Percentiles rank a stretch among this genome's conserved stretches.
These are phyloP conservation scores for Crax fasciolata DNA, from an alignment of 2,797 vertebrate genomes.

Conservation along the genomic window DNA sequence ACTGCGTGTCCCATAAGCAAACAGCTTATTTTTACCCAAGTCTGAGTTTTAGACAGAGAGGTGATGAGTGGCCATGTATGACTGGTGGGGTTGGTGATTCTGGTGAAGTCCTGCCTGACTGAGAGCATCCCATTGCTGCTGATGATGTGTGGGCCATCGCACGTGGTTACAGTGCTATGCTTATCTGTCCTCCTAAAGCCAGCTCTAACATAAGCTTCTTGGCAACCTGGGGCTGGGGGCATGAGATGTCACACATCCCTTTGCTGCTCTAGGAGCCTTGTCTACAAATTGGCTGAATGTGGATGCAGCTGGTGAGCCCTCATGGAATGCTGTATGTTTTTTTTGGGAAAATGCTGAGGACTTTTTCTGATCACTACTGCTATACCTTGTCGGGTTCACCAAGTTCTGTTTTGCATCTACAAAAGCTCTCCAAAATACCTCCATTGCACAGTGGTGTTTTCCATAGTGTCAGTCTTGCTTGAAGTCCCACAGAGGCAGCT, in stretches of 20 bases:
- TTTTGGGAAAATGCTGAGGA: background rate
- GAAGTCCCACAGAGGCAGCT: background rate
- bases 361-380: background rate
- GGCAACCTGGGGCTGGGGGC: background rate
- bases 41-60: background rate
- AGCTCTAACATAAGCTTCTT: background rate
- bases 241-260: background rate
- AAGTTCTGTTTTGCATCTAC: background rate
- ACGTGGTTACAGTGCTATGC: rapidly evolving
- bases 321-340: background rate
- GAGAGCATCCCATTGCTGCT: background rate
- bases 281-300: background rate
- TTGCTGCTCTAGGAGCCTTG: background rate
- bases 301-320: background rate
- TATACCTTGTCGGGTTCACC: background rate
- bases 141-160: background rate
- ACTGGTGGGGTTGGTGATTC: background rate
- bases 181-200: background rate
- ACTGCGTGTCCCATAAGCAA: background rate
- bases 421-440: background rate
- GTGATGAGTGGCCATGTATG: background rate
- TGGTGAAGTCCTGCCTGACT: background rate
- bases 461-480: background rate
- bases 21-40: background rate
- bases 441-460: background rate